Conservation (phyloP, 2,797 vertebrate species). For the Acipenser transmontanus region DNA sequence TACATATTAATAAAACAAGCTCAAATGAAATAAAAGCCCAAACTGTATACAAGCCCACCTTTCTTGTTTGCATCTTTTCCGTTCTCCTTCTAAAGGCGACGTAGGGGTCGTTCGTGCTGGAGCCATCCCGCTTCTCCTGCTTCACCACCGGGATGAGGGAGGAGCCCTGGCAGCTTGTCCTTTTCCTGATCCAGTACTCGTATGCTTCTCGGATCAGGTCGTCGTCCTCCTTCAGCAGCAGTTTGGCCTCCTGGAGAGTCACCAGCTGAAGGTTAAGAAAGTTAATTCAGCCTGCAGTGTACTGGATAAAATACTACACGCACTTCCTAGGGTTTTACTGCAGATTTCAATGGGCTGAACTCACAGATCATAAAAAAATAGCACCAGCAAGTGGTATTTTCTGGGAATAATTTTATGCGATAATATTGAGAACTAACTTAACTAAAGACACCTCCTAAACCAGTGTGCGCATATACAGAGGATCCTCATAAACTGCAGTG, state of each 20-base stretch:
- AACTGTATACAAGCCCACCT: constrained; percentile 55
- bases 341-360: too few relatives aligned
- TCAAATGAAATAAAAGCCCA: too few relatives aligned
- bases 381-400: too few relatives aligned
- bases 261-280: constrained; percentile 68
- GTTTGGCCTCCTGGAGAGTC: constrained; percentile 91
- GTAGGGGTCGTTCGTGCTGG: constrained; percentile 92
- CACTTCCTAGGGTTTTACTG: too few relatives aligned
- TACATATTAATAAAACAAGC: background rate
- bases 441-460: too few relatives aligned
- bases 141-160: constrained; percentile 84
- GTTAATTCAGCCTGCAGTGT: background rate
- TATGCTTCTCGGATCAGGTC: constrained; percentile 96
- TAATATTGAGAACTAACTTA: too few relatives aligned
- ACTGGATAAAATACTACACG: background rate
- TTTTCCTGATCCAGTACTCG: constrained; percentile 95
- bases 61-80: constrained; percentile 97
- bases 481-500: too few relatives aligned
- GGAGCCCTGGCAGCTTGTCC: constrained; percentile 81
- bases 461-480: too few relatives aligned
- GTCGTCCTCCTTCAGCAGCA: constrained; percentile 93
- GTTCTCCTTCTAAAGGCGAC: constrained; percentile 94
- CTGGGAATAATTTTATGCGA: too few relatives aligned
- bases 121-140: constrained; percentile 91
- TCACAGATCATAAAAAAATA: too few relatives aligned